Conservation (phyloP, 2,888 invertebrate species). For the Nebria brevicollis region DNA sequence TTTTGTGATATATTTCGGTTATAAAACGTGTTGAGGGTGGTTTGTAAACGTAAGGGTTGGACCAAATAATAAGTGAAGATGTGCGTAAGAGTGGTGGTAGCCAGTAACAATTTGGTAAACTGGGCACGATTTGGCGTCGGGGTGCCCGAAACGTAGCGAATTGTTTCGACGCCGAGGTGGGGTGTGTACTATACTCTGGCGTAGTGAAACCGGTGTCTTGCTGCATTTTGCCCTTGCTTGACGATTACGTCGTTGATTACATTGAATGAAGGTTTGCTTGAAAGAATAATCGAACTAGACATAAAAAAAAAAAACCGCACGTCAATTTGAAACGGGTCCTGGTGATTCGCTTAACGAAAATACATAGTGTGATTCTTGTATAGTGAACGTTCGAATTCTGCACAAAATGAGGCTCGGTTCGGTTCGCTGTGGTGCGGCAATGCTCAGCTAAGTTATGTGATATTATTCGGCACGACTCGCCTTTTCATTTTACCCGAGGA, state of each 20-base stretch:
- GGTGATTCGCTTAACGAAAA: not conserved
- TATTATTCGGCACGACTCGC: not conserved
- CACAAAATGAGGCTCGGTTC: constrained; percentile 26
- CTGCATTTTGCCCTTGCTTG: constrained; percentile 37
- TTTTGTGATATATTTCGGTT: not conserved
- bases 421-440: constrained; percentile 27
- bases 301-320: not conserved
- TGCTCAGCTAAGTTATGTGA: constrained; percentile 45
- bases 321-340: not conserved
- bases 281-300: constrained; percentile 2
- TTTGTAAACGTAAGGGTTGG: constrained; percentile 19
- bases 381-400: not conserved
- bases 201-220: constrained; percentile 44
- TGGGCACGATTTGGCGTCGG: constrained; percentile 20
- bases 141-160: constrained; percentile 35
- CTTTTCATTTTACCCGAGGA: constrained; percentile 24
- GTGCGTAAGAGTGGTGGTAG: not conserved
- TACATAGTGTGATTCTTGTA: constrained; percentile 8
- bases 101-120: constrained; percentile 14
- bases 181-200: constrained; percentile 41
- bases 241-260: constrained; percentile 25
- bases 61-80: not conserved
- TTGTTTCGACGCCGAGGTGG: constrained; percentile 42
- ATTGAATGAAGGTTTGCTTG: constrained; percentile 35
- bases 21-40: not conserved